Evolutionary conservation across 1,140 invertebrate species (phyloP), one percentile per base, ranked within the genome.

Genomic region (Hermetia illucens): DNA sequence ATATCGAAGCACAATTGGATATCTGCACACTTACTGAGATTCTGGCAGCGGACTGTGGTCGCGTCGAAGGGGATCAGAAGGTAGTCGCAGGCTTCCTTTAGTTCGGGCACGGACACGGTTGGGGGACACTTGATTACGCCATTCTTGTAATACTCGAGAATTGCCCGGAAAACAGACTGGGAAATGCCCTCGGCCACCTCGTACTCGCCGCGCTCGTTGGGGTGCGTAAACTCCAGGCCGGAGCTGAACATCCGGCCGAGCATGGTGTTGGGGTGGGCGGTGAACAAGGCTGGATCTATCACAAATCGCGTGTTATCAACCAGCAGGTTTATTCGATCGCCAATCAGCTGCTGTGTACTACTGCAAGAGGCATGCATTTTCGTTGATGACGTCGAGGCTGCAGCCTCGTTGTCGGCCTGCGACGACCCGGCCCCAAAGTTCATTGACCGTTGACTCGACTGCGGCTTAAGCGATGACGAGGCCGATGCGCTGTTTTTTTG

Each of bases 111-210:
- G 3, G 82, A 77, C 3, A 93, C 82, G 32, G 75, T 77, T 3
- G 72, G 71, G 3, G 88, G 88, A 55, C 88, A 90, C 24, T 81
- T 72, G 34, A 96, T 86, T 1, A 80, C 60, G 4, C 86, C 88
- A 31, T 78, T 77, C 44, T 89, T 83, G 62, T 98, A 99, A 64
- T 84, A 98, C 44, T 98, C 95, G 48, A 99, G 65, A 51, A 99
- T 93, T 0, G 91, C 83, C 30, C 92, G 70, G 57, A 99, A 99
- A 3, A 98, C 82, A 29, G 85, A 82, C 0, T 94, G 85, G 0
- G 92, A 91, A 44, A 98, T 90, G 1, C 95, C 96, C 44, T 98
- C 94, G n/a, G 92, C 93, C 17, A 98, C 86, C 53, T 97, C 89
- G 63, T 86, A 98, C 63, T 99, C 96, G 2, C 95, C 93, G 8